A percentile compares a stretch with the other conserved stretches of the same genome.
Conservation (phyloP, 2,113 vertebrate species). For the Osmerus eperlanus region DNA sequence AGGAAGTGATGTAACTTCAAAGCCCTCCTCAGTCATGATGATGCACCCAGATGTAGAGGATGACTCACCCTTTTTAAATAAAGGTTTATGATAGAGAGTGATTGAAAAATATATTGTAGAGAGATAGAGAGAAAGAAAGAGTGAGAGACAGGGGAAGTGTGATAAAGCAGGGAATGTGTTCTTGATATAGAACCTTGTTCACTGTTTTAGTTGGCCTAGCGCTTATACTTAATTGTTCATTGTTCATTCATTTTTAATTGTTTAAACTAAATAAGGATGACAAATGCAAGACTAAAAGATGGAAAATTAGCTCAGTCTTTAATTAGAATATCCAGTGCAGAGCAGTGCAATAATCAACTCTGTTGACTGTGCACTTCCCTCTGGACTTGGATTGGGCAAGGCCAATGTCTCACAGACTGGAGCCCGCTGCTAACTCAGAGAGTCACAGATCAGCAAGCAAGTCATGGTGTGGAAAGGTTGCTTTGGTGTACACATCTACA, state of each 20-base stretch:
- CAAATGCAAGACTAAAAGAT: not conserved
- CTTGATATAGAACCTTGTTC: too few relatives aligned
- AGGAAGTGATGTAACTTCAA: constrained; percentile 6
- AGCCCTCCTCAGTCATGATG: not conserved
- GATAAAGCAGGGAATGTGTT: too few relatives aligned
- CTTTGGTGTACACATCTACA: constrained; percentile 12
- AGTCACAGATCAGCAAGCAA: constrained; percentile 14
- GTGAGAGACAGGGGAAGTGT: not conserved
- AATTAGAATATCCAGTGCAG: not conserved
- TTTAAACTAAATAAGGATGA: not conserved
- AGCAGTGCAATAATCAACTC: constrained; percentile 6
- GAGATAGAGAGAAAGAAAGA: not conserved
- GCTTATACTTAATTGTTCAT: too few relatives aligned
- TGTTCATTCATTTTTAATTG: not conserved
- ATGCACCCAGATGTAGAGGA: not conserved
- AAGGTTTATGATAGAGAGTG: too few relatives aligned
- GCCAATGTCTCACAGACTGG: too few relatives aligned
- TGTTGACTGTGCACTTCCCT: not conserved
- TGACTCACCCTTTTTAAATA: not conserved
- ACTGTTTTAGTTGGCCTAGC: too few relatives aligned
- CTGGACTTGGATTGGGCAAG: not conserved
- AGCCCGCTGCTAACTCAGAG: not conserved
- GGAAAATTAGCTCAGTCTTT: not conserved
- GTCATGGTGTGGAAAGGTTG: not conserved
- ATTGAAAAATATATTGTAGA: not conserved